phyloP scores from a whole-genome alignment of 2,888 invertebrate genomes.

The Tanaodytes sp. region DNA sequence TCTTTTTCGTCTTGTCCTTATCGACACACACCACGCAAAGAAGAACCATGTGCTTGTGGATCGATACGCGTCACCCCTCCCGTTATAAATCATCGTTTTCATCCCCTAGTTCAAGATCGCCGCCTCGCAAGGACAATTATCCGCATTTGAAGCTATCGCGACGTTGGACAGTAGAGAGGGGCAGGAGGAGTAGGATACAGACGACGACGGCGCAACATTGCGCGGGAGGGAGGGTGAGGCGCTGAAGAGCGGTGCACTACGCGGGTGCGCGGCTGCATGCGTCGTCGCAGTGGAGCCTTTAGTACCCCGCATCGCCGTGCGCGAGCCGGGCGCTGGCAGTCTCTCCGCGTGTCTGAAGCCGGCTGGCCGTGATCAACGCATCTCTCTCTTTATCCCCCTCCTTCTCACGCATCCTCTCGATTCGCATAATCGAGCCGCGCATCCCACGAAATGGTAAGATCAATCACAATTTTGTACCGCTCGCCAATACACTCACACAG shows the following conservation, averaged over 20 bases:
- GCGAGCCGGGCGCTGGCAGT: constrained; percentile 62
- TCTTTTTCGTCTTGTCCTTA: too few species aligned
- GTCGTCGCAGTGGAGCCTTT: constrained; percentile 63
- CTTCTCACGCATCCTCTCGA: constrained; percentile 12
- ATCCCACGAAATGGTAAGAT: constrained; percentile 65
- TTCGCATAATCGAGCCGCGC: constrained; percentile 48
- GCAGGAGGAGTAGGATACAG: too few species aligned
- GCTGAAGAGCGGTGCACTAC: constrained; percentile 56
- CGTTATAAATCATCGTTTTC: constrained; percentile 19
- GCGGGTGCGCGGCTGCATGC: constrained; percentile 68
- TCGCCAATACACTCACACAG: too few species aligned
- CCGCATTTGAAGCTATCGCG: constrained; percentile 9
- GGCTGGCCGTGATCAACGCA: constrained; percentile 52
- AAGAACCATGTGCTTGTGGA: background rate
- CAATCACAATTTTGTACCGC: background rate
- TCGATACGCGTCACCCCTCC: background rate
- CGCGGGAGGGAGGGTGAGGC: constrained; percentile 44
- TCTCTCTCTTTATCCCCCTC: constrained; percentile 18
- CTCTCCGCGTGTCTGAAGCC: constrained; percentile 59
- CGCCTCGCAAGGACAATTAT: constrained; percentile 40
- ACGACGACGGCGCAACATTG: too few species aligned
- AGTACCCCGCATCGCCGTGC: constrained; percentile 64
- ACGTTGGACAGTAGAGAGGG: too few species aligned
- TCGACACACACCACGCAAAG: too few species aligned
- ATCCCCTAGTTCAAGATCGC: constrained; percentile 46